These are phyloP conservation scores for Ochropacha duplaris DNA, from an alignment of 2,888 invertebrate genomes.

Conservation along the genomic window DNA sequence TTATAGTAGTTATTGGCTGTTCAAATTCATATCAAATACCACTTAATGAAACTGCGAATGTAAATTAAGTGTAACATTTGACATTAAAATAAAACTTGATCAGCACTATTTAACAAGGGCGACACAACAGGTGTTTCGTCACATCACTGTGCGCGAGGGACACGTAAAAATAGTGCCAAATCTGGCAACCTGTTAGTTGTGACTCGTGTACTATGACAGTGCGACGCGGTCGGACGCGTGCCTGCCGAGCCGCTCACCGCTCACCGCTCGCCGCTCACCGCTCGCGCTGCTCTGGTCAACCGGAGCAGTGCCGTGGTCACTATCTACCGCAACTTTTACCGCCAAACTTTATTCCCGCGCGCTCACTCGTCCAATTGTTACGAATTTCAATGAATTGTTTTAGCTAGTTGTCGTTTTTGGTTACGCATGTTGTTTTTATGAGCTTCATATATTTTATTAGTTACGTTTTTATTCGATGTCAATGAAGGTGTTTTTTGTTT, in stretches of 20 bases:
- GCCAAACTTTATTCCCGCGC: conserved; percentile 38
- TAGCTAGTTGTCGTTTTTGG: conserved; percentile 37
- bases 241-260: conserved; percentile 20
- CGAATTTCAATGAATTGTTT: conserved; percentile 41
- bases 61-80: neutral
- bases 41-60: neutral
- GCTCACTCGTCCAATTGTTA: conserved; percentile 11
- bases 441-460: neutral
- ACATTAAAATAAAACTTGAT: neutral
- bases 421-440: neutral
- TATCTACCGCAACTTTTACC: conserved; percentile 49
- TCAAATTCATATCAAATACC: too few relatives aligned
- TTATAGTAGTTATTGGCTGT: too few relatives aligned
- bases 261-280: too few relatives aligned
- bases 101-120: conserved; percentile 7
- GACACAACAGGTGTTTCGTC: conserved; percentile 73
- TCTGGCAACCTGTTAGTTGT: conserved; percentile 77
- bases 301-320: conserved; percentile 21
- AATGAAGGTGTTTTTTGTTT: too few relatives aligned
- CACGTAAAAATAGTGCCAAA: conserved; percentile 79
- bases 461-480: neutral
- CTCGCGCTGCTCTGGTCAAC: conserved; percentile 23
- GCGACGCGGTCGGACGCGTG: conserved; percentile 12
- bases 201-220: conserved; percentile 39
- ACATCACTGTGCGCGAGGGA: conserved; percentile 66